Conservation (phyloP, 2,113 vertebrate species). For the Vidua chalybeata region DNA sequence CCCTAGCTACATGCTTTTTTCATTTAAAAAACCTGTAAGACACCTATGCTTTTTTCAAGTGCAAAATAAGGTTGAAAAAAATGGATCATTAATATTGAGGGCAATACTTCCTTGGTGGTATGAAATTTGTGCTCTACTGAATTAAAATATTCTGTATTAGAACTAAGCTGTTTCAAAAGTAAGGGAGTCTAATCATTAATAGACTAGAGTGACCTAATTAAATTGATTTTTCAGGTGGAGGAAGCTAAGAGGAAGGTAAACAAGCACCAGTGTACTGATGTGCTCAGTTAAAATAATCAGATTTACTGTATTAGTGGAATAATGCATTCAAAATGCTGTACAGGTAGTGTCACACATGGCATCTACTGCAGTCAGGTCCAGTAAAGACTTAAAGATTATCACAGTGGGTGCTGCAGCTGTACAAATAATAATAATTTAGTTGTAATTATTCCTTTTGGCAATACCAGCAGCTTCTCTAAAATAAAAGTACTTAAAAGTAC, state of each 20-base stretch:
- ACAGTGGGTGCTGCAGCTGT: background rate
- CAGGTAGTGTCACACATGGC: background rate
- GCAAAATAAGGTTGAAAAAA: background rate
- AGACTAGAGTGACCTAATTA: background rate
- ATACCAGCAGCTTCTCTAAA: background rate
- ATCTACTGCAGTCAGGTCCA: background rate
- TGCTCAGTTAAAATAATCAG: background rate
- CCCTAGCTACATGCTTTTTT: background rate
- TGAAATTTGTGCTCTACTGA: background rate
- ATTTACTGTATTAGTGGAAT: background rate
- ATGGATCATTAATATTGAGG: background rate
- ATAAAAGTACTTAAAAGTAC: background rate
- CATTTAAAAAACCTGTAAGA: background rate
- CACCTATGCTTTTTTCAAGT: background rate
- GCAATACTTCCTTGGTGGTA: background rate
- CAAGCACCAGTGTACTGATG: background rate
- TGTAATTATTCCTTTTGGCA: background rate
- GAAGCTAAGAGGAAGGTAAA: background rate
- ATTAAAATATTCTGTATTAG: background rate
- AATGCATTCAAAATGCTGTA: background rate
- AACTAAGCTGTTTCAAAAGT: background rate
- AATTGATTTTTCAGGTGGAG: background rate
- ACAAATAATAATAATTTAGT: background rate
- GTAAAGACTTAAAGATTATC: background rate
- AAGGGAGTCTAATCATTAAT: background rate